phyloP scores from a whole-genome alignment of 2,888 invertebrate species.

The Heliconius charithonia region DNA sequence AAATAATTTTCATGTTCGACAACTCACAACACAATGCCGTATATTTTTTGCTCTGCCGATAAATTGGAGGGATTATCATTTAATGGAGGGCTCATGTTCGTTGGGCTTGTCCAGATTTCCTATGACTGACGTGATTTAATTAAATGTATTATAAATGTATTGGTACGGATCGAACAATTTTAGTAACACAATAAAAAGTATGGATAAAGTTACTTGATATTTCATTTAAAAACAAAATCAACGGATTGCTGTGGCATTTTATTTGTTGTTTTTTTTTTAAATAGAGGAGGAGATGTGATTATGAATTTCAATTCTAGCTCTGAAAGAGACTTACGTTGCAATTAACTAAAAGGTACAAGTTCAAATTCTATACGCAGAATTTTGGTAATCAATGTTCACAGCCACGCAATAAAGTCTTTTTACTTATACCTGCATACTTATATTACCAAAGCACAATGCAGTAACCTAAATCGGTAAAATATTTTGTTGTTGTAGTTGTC shows the following conservation, averaged over 20 bases:
- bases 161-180: constrained; percentile 35
- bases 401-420: background rate
- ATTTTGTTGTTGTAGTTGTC: background rate
- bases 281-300: background rate
- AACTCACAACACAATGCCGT: constrained; percentile 79
- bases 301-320: background rate
- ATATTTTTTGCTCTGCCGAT: constrained; percentile 80
- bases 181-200: background rate
- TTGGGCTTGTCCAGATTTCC: constrained; percentile 78
- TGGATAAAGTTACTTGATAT: background rate
- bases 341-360: background rate
- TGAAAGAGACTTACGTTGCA: background rate
- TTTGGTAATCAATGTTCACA: background rate
- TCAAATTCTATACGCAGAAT: background rate
- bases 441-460: background rate
- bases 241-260: background rate
- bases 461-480: background rate
- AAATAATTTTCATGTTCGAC: constrained; percentile 84
- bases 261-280: background rate
- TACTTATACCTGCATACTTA: background rate
- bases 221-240: background rate
- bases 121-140: constrained; percentile 82
- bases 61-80: constrained; percentile 83
- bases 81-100: constrained; percentile 84
- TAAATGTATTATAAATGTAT: constrained; percentile 75